Base-by-base conservation (phyloP, 2,113 vertebrate species). In the Poeciliopsis turrubarensis region DNA sequence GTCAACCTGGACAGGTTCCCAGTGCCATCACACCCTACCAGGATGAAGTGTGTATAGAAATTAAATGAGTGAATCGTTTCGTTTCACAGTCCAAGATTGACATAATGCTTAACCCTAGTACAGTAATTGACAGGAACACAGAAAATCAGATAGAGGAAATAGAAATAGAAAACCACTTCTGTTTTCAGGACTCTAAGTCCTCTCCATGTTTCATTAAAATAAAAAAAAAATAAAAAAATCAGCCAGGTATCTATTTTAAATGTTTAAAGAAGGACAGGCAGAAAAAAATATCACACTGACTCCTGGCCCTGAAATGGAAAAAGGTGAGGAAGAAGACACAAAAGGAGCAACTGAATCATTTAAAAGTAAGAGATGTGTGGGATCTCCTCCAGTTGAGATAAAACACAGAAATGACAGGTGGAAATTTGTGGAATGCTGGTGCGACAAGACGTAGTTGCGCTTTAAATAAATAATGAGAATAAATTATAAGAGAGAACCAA, bases 341-440 rank as follows among this genome's bases (percentile, higher is more conserved):
- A 75, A 83, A 85, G 78, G 44, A 84, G 67, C 62, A 68, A 71
- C 75, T 87, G 66, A 85, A 86, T 85, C 65, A 76, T 79, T 77
- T 81, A 81, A 57, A 73, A n/a, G 67, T 73, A 63, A 71, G 67
- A 60, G 62, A 80, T 80, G 86, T 83, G 82, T 87, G 83, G 77
- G 79, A 80, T 79, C 27, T 83, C 83, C 82, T 83, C 73, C 19
- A 54, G 73, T 73, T 73, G 72, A 72, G 68, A 74, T 79, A 79
- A 75, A 83, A 80, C 83, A 83, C 65, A 76, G 72, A 73, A 75
- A 81, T 79, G 77, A 80, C 81, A 71, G 77, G 86, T 81, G 86
- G 82, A 80, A 83, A 84, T 79, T 78, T 84, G 78, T 68, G 83
- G 85, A 90, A 86, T 84, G 77, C 80, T 86, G 82, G 64, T 65